Percentiles rank a stretch among this genome's conserved stretches.
phyloP scores from a whole-genome alignment of 2,888 invertebrate genomes.

The Chironomus riparius region DNA sequence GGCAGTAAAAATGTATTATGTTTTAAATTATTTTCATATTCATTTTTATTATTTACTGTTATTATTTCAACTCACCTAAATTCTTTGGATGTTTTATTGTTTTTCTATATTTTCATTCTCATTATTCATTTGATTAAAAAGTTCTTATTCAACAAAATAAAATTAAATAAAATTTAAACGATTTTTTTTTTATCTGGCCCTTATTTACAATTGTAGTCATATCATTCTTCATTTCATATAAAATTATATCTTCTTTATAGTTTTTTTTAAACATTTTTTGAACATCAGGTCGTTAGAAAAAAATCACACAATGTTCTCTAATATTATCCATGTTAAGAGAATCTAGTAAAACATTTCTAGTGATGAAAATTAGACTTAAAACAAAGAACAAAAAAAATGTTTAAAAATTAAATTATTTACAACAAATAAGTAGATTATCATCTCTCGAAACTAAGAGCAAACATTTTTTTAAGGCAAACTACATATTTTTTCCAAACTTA shows the following conservation, averaged over 20 bases:
- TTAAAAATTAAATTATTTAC: neutral
- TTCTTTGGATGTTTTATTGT: neutral
- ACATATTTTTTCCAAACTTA: no score
- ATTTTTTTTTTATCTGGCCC: neutral
- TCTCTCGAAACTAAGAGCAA: neutral
- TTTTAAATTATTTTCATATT: neutral
- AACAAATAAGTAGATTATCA: neutral
- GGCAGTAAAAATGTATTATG: no score
- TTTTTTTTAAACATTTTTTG: neutral
- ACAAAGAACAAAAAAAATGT: neutral
- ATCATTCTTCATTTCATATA: neutral
- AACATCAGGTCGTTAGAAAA: constrained; percentile 8
- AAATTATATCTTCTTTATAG: neutral
- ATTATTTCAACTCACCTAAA: neutral
- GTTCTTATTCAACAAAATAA: neutral
- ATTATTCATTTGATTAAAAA: neutral
- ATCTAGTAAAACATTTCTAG: neutral
- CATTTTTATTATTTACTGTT: neutral
- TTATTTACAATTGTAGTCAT: no score
- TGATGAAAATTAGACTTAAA: neutral
- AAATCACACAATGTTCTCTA: constrained; percentile 15
- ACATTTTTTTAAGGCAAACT: no score
- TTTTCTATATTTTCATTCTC: neutral
- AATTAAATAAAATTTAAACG: neutral
- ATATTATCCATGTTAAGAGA: neutral